phyloP scores from a whole-genome alignment of 2,888 invertebrate species.

The Stegophylla sp. region DNA sequence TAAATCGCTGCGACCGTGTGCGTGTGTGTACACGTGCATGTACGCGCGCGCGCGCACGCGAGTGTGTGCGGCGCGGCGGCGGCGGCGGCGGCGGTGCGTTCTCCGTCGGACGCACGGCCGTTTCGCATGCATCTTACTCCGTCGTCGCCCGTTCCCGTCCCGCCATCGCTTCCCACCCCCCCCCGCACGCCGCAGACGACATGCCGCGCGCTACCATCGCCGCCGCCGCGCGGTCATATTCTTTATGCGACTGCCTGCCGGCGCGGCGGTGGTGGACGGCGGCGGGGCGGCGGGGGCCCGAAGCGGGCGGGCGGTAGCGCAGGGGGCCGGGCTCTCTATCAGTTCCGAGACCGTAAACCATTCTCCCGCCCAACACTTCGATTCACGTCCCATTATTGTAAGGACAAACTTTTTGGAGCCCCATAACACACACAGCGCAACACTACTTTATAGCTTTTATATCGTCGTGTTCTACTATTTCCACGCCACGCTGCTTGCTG shows the following conservation, averaged over 20 bases:
- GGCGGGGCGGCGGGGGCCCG: not conserved
- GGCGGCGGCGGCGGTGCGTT: no score
- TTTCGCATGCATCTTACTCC: slow-evolving; percentile 24
- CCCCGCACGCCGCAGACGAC: no score
- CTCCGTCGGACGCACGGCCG: slow-evolving; percentile 49
- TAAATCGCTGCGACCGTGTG: not conserved
- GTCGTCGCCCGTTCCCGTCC: slow-evolving; percentile 49
- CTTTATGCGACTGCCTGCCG: slow-evolving; percentile 51
- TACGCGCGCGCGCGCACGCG: not conserved
- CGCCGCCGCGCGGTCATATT: slow-evolving; percentile 25
- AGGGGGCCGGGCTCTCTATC: slow-evolving; percentile 60
- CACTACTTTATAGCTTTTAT: slow-evolving; percentile 57
- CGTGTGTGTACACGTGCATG: no score
- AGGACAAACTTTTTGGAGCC: slow-evolving; percentile 60
- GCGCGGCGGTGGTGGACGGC: not conserved
- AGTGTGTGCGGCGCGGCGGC: not conserved
- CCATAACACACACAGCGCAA: slow-evolving; percentile 32
- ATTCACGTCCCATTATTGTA: slow-evolving; percentile 61
- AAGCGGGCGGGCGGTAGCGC: slow-evolving; percentile 52
- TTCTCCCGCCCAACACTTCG: slow-evolving; percentile 61
- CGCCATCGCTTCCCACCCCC: not conserved
- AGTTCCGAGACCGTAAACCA: slow-evolving; percentile 61
- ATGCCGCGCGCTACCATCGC: not conserved
- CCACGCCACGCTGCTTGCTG: not conserved
- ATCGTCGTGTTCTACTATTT: slow-evolving; percentile 19